Evolutionary conservation across 2,797 vertebrate species (phyloP), one percentile per base, ranked within the genome.

Genomic region (Discoglossus pictus): DNA sequence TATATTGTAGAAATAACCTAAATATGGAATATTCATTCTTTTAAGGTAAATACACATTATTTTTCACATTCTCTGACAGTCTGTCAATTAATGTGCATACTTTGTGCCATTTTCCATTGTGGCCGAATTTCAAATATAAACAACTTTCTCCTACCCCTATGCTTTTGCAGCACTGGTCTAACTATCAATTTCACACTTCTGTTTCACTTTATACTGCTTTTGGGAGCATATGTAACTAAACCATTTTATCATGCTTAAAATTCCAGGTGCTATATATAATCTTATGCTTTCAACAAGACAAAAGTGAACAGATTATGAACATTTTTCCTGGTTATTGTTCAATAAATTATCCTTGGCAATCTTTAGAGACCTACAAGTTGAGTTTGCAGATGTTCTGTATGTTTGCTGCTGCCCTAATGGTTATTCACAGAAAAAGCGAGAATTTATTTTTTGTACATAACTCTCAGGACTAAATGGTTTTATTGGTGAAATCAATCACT

Each of bases 141-240:
- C 70, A 68, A 35, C 53, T 56, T 65, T 76, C 1, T 15, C 55
- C 62, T 61, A 75, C 59, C 62, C 76, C 70, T 61, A 75, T 71
- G 52, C 59, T 67, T 68, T 78, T 77, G 73, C 47, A 20, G 23
- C 42, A 65, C 71, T 75, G 35, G 74, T 64, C 54, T n/a, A 55
- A 73, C 76, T 78, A 77, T 78, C 65, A 16, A 23, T 36, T 78
- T 79, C 64, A 78, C 65, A 38, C 55, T 38, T 58, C 36, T 50
- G 51, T n/a, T 72, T 65, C 25, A 58, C 72, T 65, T 43, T 43
- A 17, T 44, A 55, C 47, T 48, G 20, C 34, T 67, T 70, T 17
- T 6, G 39, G 31, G 40, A 31, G 25, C 6, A 17, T 21, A 8
- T 6, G 17, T 53, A 48, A 42, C 16, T 13, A 17, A 40, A 21